Percentiles rank a stretch among this genome's conserved stretches.
Evolutionary conservation across 2,113 vertebrate genomes (phyloP).

Genomic region (Naja naja): DNA sequence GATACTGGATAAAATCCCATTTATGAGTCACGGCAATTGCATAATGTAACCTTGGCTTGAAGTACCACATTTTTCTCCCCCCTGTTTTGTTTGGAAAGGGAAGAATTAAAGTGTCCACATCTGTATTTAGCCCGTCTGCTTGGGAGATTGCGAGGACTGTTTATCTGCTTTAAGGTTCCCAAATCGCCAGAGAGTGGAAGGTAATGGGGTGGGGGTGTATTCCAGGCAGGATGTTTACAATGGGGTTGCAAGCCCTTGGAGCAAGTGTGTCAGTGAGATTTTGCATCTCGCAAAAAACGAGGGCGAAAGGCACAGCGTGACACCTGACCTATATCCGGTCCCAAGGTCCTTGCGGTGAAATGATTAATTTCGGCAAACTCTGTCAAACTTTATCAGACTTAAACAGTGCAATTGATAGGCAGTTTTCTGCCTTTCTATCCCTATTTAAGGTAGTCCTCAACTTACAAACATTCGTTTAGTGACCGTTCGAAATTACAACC

Average conservation of each 20-base stretch:
- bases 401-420: not conserved
- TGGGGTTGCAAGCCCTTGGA: not conserved
- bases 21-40: not conserved
- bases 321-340: not conserved
- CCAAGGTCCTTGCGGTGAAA: not conserved
- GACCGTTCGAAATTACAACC: not conserved
- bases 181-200: not conserved
- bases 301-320: accelerated
- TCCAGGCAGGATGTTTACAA: not conserved
- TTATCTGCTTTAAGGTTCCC: not conserved
- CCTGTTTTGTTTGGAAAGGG: not conserved
- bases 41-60: not conserved
- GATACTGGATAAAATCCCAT: not conserved
- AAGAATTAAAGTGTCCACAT: not conserved
- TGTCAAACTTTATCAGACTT: not conserved
- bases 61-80: not conserved
- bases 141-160: not conserved
- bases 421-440: not conserved
- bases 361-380: not conserved
- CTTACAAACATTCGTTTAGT: not conserved
- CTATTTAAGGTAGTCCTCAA: not conserved
- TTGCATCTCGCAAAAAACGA: not conserved
- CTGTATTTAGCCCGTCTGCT: not conserved
- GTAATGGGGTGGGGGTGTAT: not conserved
- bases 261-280: not conserved